Evolutionary conservation across 2,113 vertebrate species (phyloP).

Genomic region (Pseudorasbora parva): DNA sequence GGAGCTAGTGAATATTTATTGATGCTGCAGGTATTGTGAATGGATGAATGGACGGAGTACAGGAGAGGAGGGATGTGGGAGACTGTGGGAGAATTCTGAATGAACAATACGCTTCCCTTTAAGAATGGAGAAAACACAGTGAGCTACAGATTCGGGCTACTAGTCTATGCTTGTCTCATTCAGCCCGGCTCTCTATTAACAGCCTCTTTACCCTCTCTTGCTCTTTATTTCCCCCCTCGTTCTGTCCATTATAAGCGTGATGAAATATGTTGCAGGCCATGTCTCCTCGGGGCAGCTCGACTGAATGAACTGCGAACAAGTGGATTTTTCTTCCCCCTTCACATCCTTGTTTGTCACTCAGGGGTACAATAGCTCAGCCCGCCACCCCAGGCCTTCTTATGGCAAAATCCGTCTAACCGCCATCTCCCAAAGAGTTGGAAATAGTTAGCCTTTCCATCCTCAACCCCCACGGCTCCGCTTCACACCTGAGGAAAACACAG

Average conservation of each 20-base stretch:
- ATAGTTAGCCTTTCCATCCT: not conserved
- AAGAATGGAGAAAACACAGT: constrained; percentile 51
- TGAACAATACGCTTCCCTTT: constrained; percentile 59
- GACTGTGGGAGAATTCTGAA: constrained; percentile 57
- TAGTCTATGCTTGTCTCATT: constrained; percentile 52
- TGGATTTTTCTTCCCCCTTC: constrained; percentile 36
- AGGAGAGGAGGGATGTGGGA: constrained; percentile 51
- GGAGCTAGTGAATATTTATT: constrained; percentile 68
- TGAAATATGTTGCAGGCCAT: constrained; percentile 56
- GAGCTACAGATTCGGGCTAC: constrained; percentile 47
- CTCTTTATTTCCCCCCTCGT: not conserved
- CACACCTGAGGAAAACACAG: constrained; percentile 71
- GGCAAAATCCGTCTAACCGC: constrained; percentile 55
- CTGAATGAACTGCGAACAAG: constrained; percentile 36
- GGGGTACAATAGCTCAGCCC: constrained; percentile 46
- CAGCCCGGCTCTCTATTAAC: constrained; percentile 32
- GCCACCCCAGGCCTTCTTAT: constrained; percentile 41
- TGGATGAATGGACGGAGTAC: constrained; percentile 56
- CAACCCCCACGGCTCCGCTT: constrained; percentile 53
- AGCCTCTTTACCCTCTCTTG: constrained; percentile 9
- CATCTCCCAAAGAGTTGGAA: constrained; percentile 54
- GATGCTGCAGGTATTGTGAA: constrained; percentile 67
- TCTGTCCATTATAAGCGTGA: constrained; percentile 45
- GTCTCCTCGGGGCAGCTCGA: constrained; percentile 60
- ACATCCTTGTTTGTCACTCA: constrained; percentile 47